A percentile compares a stretch with the other conserved stretches of the same genome.
Conservation (phyloP, 2,888 invertebrate species). For the Temnothorax ravouxi region DNA sequence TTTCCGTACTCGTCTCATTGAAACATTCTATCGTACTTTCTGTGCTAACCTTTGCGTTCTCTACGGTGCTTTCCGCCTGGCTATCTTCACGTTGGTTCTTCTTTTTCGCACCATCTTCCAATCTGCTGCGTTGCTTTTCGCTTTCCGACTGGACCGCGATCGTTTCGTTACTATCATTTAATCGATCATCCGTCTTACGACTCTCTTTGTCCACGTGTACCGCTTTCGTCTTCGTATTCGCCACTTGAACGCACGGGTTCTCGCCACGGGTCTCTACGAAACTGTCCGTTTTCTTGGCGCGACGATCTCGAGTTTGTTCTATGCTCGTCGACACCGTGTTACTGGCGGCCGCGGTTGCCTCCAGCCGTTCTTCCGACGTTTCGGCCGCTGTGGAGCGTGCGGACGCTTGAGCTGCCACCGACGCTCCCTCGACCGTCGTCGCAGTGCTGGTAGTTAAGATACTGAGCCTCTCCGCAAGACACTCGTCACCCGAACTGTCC, state of each 20-base stretch:
- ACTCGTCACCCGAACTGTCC: constrained; percentile 82
- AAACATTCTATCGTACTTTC: background rate
- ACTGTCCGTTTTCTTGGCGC: background rate
- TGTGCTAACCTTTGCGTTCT: background rate
- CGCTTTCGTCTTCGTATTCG: too few species aligned
- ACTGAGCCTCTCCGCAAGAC: constrained; percentile 75
- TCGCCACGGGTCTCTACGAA: background rate
- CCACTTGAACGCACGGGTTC: background rate
- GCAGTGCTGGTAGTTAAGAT: constrained; percentile 30
- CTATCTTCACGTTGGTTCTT: background rate
- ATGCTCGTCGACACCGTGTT: background rate
- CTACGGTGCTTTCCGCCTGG: background rate
- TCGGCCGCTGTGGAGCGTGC: background rate
- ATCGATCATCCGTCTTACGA: constrained; percentile 14
- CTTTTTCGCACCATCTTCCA: background rate
- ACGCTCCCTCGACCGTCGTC: background rate
- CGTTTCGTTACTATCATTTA: background rate
- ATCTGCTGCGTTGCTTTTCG: background rate
- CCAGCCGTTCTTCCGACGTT: background rate
- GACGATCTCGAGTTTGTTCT: background rate
- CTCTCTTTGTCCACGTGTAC: background rate
- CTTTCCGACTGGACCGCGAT: background rate
- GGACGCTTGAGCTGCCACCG: background rate
- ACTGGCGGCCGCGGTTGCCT: background rate
- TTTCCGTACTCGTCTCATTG: background rate